Conservation (phyloP, 2,888 invertebrate genomes). For the Biston stratarius region DNA sequence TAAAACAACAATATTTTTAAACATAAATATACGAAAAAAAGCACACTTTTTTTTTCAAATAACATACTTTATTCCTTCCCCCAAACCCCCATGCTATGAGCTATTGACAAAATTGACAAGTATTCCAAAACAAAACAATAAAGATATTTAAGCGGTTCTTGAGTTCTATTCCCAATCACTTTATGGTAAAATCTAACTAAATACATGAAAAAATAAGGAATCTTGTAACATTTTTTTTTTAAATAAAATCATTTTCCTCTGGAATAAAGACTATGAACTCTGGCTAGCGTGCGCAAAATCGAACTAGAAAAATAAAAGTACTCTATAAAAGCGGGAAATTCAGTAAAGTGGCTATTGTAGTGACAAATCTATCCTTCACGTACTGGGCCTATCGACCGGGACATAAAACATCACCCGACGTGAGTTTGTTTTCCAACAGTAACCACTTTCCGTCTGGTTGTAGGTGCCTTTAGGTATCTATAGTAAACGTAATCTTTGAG, state of each 20-base stretch:
- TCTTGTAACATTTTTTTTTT: background rate
- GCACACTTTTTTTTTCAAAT: too few species aligned
- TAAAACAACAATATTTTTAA: too few species aligned
- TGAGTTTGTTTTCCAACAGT: slow-evolving; percentile 26
- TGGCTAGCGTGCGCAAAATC: background rate
- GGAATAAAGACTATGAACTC: background rate
- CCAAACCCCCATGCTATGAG: too few species aligned
- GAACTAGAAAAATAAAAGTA: slow-evolving; percentile 3
- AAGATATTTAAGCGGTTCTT: too few species aligned
- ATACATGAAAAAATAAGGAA: too few species aligned
- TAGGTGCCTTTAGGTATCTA: slow-evolving; percentile 3
- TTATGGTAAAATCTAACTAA: too few species aligned
- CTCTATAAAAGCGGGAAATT: slow-evolving; percentile 16
- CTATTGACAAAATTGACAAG: too few species aligned
- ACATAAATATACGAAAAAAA: too few species aligned
- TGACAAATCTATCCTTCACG: slow-evolving; percentile 30
- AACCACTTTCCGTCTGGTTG: slow-evolving; percentile 11
- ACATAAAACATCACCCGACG: slow-evolving; percentile 22
- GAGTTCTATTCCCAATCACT: too few species aligned
- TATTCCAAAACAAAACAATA: too few species aligned
- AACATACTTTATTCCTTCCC: too few species aligned
- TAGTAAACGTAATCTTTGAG: background rate
- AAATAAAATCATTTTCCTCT: background rate
- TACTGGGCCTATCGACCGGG: slow-evolving; percentile 14
- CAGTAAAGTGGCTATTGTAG: slow-evolving; percentile 36